Conservation (phyloP, 2,113 vertebrate genomes). For the Vombatus ursinus region DNA sequence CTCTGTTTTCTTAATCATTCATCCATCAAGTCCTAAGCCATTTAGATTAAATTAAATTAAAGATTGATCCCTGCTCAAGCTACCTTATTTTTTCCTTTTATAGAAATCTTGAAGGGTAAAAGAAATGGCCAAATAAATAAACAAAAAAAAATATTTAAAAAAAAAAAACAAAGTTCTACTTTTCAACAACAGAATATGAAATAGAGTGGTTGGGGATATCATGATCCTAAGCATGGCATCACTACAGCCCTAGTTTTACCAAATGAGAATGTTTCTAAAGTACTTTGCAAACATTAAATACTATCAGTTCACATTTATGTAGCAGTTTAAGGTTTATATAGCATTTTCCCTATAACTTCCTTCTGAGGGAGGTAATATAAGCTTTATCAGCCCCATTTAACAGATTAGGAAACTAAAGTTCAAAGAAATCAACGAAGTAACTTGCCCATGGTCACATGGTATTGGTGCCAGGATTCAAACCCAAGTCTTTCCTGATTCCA, state of each 20-base stretch:
- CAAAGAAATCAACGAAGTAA: background rate
- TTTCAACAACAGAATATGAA: background rate
- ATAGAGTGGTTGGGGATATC: background rate
- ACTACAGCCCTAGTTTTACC: background rate
- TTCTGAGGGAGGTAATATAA: background rate
- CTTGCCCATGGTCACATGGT: background rate
- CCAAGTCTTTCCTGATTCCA: background rate
- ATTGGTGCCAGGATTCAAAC: background rate
- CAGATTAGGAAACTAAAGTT: background rate
- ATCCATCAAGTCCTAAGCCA: background rate
- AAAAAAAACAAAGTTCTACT: background rate
- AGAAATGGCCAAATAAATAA: background rate
- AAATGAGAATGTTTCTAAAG: background rate
- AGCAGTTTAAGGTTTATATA: background rate
- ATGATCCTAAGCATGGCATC: background rate
- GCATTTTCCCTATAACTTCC: background rate
- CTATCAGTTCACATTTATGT: background rate
- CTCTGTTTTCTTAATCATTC: background rate
- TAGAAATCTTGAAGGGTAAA: slow-evolving; percentile 8
- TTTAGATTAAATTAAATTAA: background rate
- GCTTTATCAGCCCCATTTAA: background rate
- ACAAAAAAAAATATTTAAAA: too few relatives aligned
- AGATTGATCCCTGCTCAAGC: background rate
- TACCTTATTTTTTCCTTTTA: slow-evolving; percentile 54
- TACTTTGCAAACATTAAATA: background rate